phyloP scores from a whole-genome alignment of 2,888 invertebrate genomes.

The Branchipolynoe longqiensis region DNA sequence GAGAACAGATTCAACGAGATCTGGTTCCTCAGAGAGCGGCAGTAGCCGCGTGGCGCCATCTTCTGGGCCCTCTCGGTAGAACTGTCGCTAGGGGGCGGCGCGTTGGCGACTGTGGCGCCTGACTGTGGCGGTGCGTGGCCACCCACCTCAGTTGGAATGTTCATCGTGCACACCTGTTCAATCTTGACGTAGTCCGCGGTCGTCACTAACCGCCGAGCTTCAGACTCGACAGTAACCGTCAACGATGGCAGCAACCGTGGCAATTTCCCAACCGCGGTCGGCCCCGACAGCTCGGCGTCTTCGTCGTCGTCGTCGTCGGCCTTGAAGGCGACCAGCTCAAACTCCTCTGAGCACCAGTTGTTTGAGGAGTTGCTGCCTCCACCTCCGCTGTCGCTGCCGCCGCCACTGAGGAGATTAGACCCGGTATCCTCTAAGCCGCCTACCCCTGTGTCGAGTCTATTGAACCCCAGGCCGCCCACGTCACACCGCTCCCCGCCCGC shows the following conservation, averaged over 20 bases:
- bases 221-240: background rate
- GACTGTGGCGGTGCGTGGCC: background rate
- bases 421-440: background rate
- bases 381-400: background rate
- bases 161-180: slow-evolving; percentile 25
- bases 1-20: slow-evolving; percentile 1
- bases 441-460: background rate
- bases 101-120: background rate
- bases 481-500: too few relatives aligned
- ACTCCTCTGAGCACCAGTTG: slow-evolving; percentile 22
- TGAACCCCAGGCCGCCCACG: background rate
- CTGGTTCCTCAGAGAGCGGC: background rate
- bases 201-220: background rate
- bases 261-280: background rate
- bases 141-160: slow-evolving; percentile 16
- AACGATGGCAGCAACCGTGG: background rate
- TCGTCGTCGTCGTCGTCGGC: background rate
- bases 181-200: slow-evolving; percentile 23
- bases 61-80: background rate
- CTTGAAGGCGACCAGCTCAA: slow-evolving; percentile 9
- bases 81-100: background rate
- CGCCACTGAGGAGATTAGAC: background rate
- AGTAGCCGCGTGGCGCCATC: background rate
- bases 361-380: background rate
- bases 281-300: background rate